Evolutionary conservation across 2,113 vertebrate species (phyloP).

Genomic region (Indicator maculatus): DNA sequence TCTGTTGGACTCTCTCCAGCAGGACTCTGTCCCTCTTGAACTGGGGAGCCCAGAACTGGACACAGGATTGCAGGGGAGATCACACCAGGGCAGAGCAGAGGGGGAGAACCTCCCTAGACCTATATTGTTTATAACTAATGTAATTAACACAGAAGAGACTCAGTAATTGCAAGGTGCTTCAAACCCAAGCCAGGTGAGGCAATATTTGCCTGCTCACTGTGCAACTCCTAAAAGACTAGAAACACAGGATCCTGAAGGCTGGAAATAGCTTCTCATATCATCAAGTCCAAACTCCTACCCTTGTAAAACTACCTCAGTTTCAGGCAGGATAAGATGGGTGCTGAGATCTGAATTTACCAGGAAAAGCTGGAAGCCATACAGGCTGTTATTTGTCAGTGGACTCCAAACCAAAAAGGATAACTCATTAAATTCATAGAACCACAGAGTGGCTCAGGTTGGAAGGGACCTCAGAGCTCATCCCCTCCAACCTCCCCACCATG

Average conservation of each 20-base stretch:
- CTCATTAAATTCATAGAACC: not conserved
- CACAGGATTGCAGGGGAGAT: too few relatives aligned
- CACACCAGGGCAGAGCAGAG: too few relatives aligned
- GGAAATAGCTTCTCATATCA: too few relatives aligned
- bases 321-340: not conserved
- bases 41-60: too few relatives aligned
- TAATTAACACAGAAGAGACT: not conserved
- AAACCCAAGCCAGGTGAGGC: not conserved
- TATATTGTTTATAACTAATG: not conserved
- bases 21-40: too few relatives aligned
- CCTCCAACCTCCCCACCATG: too few relatives aligned
- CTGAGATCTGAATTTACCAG: not conserved
- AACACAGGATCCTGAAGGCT: too few relatives aligned
- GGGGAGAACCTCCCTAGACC: not conserved
- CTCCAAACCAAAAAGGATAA: not conserved
- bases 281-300: too few relatives aligned
- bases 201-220: not conserved
- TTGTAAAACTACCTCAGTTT: not conserved
- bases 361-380: not conserved
- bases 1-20: too few relatives aligned
- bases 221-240: not conserved
- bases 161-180: not conserved
- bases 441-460: too few relatives aligned
- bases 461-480: too few relatives aligned
- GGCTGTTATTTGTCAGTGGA: not conserved